These are phyloP conservation scores for Notechis scutatus DNA, from an alignment of 2,113 vertebrate species.

Conservation along the genomic window DNA sequence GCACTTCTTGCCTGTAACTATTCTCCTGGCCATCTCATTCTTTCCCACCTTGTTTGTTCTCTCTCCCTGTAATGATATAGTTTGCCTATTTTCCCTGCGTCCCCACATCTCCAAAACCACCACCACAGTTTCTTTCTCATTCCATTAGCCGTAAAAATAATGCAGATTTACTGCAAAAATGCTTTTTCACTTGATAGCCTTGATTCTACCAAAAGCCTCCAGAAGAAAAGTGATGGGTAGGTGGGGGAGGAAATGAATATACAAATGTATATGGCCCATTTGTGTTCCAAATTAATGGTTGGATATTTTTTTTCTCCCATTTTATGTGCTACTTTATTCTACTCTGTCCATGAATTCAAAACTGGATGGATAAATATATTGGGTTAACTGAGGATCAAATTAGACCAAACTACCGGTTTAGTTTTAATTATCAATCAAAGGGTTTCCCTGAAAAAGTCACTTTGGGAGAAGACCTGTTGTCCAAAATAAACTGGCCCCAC, in stretches of 20 bases:
- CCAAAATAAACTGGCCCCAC: neutral
- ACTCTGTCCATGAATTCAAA: neutral
- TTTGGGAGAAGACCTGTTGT: neutral
- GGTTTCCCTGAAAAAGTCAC: neutral
- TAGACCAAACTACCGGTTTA: neutral
- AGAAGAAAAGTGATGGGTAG: neutral
- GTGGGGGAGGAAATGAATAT: neutral
- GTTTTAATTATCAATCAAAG: neutral
- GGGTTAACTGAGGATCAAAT: neutral
- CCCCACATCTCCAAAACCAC: neutral
- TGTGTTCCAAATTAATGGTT: neutral
- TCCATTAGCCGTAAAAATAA: neutral
- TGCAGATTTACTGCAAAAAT: neutral
- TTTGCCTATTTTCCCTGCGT: neutral
- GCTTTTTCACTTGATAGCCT: neutral
- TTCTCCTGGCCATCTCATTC: neutral
- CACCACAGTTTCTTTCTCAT: neutral
- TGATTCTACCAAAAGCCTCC: neutral
- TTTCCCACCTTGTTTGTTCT: neutral
- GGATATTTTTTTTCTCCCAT: neutral
- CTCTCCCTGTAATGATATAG: neutral
- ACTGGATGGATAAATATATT: neutral
- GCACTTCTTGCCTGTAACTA: neutral
- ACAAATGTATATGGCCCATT: neutral
- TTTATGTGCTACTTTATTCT: neutral